Conservation (phyloP, 2,888 invertebrate species). For the Bombyx huttoni region DNA sequence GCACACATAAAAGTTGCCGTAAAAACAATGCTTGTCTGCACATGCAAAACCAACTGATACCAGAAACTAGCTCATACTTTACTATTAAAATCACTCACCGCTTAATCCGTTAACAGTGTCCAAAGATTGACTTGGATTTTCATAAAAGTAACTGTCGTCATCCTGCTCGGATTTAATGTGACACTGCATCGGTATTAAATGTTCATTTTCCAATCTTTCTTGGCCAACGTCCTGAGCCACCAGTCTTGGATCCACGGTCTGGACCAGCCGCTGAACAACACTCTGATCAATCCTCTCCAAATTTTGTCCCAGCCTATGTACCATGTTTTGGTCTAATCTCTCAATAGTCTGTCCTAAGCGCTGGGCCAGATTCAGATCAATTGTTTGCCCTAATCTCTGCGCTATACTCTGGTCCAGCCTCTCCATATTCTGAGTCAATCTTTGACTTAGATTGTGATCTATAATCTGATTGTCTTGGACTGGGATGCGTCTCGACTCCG, state of each 20-base stretch:
- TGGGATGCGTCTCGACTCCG: constrained; percentile 20
- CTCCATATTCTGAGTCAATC: neutral
- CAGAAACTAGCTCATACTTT: neutral
- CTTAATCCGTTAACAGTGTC: constrained; percentile 27
- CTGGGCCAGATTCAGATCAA: constrained; percentile 3
- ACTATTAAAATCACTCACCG: constrained; percentile 29
- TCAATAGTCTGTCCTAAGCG: constrained; percentile 1
- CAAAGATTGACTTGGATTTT: constrained; percentile 35
- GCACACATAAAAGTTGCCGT: too few species aligned
- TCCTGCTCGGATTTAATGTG: constrained; percentile 59
- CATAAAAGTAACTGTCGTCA: constrained; percentile 57
- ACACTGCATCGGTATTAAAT: constrained; percentile 44
- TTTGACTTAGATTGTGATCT: constrained; percentile 6
- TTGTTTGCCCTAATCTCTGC: neutral
- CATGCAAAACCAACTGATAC: neutral
- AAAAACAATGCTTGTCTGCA: too few species aligned
- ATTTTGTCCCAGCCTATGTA: constrained; percentile 7
- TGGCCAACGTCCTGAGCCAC: constrained; percentile 8
- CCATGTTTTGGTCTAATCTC: constrained; percentile 6
- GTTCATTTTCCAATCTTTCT: constrained; percentile 29
- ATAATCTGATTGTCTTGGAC: constrained; percentile 14
- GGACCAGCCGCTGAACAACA: constrained; percentile 8
- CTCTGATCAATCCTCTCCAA: constrained; percentile 10
- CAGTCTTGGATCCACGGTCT: constrained; percentile 15
- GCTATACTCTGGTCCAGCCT: neutral